phyloP scores from a whole-genome alignment of 2,797 vertebrate genomes.

The Parauchenoglanis ngamensis region DNA sequence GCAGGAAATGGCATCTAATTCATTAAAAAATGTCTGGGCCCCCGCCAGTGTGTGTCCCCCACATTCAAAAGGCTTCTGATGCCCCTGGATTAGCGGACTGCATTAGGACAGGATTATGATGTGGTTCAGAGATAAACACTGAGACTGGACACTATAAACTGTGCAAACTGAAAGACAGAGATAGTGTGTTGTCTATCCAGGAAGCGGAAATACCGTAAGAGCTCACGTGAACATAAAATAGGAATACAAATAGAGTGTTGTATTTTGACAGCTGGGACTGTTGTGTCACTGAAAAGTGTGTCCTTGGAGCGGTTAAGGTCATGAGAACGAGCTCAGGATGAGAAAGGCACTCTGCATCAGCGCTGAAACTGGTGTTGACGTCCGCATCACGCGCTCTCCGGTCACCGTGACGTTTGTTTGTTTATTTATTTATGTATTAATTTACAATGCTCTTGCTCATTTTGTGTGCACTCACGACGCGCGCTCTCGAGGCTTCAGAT shows the following conservation, averaged over 20 bases:
- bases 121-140: background rate
- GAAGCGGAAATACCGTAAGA: constrained; percentile 2
- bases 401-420: background rate
- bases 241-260: constrained; percentile 17
- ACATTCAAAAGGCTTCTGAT: too few species aligned
- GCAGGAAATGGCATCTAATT: too few species aligned
- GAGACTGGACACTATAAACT: too few species aligned
- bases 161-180: background rate
- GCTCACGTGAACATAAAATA: background rate
- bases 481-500: background rate
- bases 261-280: constrained; percentile 47
- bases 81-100: too few species aligned
- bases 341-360: background rate
- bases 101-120: constrained; percentile 7
- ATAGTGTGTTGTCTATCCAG: background rate
- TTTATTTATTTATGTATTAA: background rate
- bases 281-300: constrained; percentile 18
- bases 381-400: background rate
- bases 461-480: too few species aligned
- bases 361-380: background rate
- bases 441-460: background rate
- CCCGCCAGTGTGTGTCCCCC: too few species aligned
- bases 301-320: background rate
- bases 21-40: too few species aligned
- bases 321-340: background rate